Evolutionary conservation across 1,140 invertebrate genomes (phyloP), one percentile per base, ranked within the genome.

Genomic region (Aphaenogaster rudis): DNA sequence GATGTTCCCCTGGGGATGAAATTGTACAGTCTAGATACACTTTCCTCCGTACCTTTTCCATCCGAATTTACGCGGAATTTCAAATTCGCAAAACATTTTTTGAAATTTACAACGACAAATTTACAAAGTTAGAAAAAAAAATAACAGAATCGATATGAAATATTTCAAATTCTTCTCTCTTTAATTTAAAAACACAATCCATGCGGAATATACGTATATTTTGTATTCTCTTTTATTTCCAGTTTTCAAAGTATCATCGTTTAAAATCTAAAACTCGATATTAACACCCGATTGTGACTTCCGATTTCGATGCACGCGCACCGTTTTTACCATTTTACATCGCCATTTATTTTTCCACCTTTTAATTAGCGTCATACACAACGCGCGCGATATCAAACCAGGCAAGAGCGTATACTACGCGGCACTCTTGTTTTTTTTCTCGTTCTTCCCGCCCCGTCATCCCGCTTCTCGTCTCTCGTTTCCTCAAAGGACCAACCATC

Each of bases 21-120:
- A 88, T 76, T 88, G 48, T 86, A 80, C 54, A 52, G 28, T 5
- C 39, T 59, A 42, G 9, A 89, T 90, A 69, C 54, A 85, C 85
- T 33, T 76, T n/a, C 21, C 33, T 17, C 5, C n/a, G 8, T 7
- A 2, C 45, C 50, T 21, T 50, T 48, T 21, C 15, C n/a, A 21
- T 54, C 7, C 39, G 54, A 84, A 76, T 84, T 74, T 76, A 76
- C 33, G 28, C n/a, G 45, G 42, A 84, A 84, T 82, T 57, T 36
- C 39, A 59, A 72, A 48, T 74, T 13, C 54, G 69, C 33, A 28
- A 48, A 74, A 61, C 33, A 50, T 84, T 61, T 76, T 50, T 57
- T n/a, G 11, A 13, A 61, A 84, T 84, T 61, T 48, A 21, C 13
- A 48, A 82, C 67, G 54, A 84, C 80, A 82, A 82, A 82, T 61